Conservation (phyloP, 2,113 vertebrate genomes). For the Todiramphus chloris region DNA sequence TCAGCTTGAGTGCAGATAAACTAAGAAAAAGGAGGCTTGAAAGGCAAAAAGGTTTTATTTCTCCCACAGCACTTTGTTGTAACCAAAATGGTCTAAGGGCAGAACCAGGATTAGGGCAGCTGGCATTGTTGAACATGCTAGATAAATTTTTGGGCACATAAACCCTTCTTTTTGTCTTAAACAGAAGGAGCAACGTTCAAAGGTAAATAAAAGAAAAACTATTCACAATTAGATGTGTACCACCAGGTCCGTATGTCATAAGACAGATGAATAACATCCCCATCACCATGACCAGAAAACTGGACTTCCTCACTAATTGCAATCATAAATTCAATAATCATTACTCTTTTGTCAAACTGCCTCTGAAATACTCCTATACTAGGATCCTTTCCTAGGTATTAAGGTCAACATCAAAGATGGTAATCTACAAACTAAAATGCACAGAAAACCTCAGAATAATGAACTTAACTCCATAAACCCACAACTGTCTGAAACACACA, state of each 20-base stretch:
- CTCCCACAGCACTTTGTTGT: background rate
- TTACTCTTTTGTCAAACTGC: background rate
- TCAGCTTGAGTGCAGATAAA: conserved; percentile 75
- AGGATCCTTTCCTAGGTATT: background rate
- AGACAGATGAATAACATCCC: background rate
- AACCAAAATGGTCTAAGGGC: background rate
- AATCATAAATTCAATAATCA: conserved; percentile 3
- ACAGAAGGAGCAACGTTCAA: background rate
- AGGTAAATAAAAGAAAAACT: background rate
- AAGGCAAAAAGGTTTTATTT: conserved; percentile 42
- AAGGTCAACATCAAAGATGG: background rate
- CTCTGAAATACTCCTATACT: background rate
- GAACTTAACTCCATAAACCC: background rate
- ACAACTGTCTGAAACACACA: background rate
- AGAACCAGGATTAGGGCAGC: background rate
- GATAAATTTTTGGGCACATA: background rate
- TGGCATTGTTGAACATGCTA: background rate
- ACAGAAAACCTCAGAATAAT: background rate
- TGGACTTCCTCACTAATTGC: background rate
- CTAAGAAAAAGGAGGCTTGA: conserved; percentile 60
- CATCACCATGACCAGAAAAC: background rate
- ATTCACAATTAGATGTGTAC: background rate
- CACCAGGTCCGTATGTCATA: background rate
- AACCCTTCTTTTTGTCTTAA: background rate
- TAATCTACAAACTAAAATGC: background rate